A percentile compares a stretch with the other conserved stretches of the same genome.
These are phyloP conservation scores for Petrocephalus schoutedeni DNA, from an alignment of 2,797 vertebrate species.

Conservation along the genomic window DNA sequence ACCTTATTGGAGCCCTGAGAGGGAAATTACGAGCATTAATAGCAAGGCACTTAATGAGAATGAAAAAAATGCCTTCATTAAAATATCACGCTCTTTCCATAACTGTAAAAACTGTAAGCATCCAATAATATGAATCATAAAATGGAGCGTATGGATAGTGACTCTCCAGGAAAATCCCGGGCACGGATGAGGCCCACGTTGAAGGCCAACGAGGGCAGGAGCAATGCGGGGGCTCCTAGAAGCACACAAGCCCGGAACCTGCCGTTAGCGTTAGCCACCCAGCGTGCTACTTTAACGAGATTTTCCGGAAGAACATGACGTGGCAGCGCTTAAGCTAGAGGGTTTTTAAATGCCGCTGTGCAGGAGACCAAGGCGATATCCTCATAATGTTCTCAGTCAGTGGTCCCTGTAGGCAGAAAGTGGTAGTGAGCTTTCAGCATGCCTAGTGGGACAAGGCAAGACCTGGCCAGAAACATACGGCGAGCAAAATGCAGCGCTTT, in stretches of 20 bases:
- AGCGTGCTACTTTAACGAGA: background rate
- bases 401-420: background rate
- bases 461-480: background rate
- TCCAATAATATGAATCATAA: background rate
- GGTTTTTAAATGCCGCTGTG: background rate
- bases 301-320: background rate
- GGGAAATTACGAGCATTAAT: background rate
- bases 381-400: background rate
- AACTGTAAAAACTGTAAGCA: background rate
- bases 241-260: background rate
- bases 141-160: background rate
- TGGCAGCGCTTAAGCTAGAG: background rate
- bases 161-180: background rate
- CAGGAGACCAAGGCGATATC: background rate
- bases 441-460: background rate
- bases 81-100: background rate
- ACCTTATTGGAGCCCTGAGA: background rate
- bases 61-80: background rate
- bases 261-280: background rate
- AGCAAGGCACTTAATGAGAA: background rate
- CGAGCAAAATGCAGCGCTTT: background rate
- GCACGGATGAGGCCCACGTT: background rate
- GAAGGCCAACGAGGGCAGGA: background rate
- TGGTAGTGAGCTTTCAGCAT: background rate
- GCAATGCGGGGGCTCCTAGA: background rate